phyloP scores from a whole-genome alignment of 1,140 invertebrate genomes.

The Drosophila arawakana region DNA sequence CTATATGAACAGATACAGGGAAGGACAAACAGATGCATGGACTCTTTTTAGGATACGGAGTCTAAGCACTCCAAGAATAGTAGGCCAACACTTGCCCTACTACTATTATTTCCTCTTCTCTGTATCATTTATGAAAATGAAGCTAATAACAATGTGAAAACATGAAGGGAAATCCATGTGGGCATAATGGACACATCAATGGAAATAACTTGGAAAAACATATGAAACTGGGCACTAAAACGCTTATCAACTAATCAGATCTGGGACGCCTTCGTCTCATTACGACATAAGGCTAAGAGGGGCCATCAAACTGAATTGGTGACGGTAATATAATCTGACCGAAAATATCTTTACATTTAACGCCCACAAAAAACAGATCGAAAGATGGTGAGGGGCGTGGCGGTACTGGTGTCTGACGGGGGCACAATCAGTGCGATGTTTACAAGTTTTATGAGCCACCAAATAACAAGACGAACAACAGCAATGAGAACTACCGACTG shows the following conservation, averaged over 20 bases:
- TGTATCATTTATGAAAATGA: conserved; percentile 4
- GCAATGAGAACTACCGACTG: conserved; percentile 51
- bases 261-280: conserved; percentile 62
- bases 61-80: too few relatives aligned
- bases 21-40: too few relatives aligned
- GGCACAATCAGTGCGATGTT: conserved; percentile 77
- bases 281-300: conserved; percentile 26
- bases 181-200: background rate
- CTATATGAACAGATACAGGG: too few relatives aligned
- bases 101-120: too few relatives aligned
- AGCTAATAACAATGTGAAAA: conserved; percentile 15
- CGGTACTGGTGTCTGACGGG: conserved; percentile 21
- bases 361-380: conserved; percentile 33
- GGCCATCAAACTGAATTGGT: conserved; percentile 40
- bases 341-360: conserved; percentile 70
- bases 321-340: conserved; percentile 67
- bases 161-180: background rate
- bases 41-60: too few relatives aligned
- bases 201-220: conserved; percentile 21
- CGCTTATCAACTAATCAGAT: conserved; percentile 66
- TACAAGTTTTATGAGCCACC: conserved; percentile 81
- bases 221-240: conserved; percentile 58
- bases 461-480: conserved; percentile 77
- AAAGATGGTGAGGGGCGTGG: background rate
- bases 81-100: too few relatives aligned